A percentile compares a stretch with the other conserved stretches of the same genome.
phyloP scores from a whole-genome alignment of 1,140 invertebrate genomes.

The Cotesia chilonis region DNA sequence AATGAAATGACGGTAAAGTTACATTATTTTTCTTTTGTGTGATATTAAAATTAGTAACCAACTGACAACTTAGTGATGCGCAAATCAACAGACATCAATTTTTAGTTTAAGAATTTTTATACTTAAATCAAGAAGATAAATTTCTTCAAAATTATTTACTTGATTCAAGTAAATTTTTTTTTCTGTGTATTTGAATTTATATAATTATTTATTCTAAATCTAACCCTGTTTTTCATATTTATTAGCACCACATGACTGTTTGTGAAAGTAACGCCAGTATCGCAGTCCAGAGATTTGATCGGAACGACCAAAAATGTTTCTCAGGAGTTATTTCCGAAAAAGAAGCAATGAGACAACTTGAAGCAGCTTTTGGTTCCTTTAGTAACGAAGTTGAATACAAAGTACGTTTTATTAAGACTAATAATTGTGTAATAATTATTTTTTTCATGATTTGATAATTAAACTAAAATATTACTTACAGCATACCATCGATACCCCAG shows the following conservation, averaged over 20 bases:
- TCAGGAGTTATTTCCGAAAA: not conserved
- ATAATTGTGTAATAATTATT: no score
- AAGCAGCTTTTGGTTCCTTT: no score
- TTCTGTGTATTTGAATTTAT: not conserved
- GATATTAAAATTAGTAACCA: not conserved
- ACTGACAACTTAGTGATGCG: no score
- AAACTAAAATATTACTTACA: no score
- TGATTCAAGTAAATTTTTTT: not conserved
- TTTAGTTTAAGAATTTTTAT: no score
- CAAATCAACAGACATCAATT: no score
- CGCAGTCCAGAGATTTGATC: not conserved
- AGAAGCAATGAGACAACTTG: not conserved
- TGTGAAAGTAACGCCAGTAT: slow-evolving; percentile 40
- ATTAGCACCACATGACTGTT: slow-evolving; percentile 32
- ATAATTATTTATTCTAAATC: not conserved
- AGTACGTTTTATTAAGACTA: not conserved
- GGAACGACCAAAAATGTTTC: slow-evolving; percentile 3
- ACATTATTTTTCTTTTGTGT: not conserved
- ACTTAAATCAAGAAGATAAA: no score
- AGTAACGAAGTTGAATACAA: slow-evolving; percentile 4
- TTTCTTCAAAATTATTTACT: no score
- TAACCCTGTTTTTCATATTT: slow-evolving; percentile 28
- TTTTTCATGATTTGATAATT: no score
- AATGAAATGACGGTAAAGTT: slow-evolving; percentile 10
- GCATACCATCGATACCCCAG: no score